Evolutionary conservation across 2,113 vertebrate genomes (phyloP), one percentile per base, ranked within the genome.

Genomic region (Rhynchomys soricoides): DNA sequence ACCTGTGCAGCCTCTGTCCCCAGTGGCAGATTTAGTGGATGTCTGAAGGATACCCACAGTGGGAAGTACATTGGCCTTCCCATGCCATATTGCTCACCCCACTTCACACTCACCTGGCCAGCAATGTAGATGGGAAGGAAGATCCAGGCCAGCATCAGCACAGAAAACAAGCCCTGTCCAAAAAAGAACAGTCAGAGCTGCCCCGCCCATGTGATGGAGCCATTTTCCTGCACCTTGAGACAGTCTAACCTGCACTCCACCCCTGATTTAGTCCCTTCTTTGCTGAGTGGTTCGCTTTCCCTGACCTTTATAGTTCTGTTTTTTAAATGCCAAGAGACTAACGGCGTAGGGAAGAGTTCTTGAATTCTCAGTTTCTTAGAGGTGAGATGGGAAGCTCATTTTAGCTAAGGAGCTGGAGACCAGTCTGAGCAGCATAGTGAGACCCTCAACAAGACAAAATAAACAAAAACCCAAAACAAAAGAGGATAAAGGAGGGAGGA

Each of bases 71-170:
- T 29, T 55, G 55, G 71, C n/a, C 45, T 73, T 48, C 15, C 11
- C 34, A 13, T 3, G 24, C 24, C 66, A 62, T 1, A 17, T n/a
- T 43, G 37, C 57, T 85, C 11, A 0, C 0, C 6, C 10, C n/a
- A 59, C 29, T 52, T 43, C 59, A 17, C 17, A 96, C 99, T 98
- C 97, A 99, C 99, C 98, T 99, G 99, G 0, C 99, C 98, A 26
- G 99, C 98, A 0, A 99, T 99, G 96, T 99, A 99, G 96, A 99
- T 99, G 1, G 99, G 99, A 29, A 99, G 99, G 97, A 99, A 99
- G 22, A 99, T 96, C 99, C 99, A 99, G 70, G 99, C 99, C 95
- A 99, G 97, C 94, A 99, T 98, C 98, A 99, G 88, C 59, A 99
- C 99, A 81, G 98, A 99, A 87, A 99, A 98, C 98, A 99, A 98